A percentile compares a stretch with the other conserved stretches of the same genome.
Conservation (phyloP, 2,113 vertebrate species). For the Vidua macroura region DNA sequence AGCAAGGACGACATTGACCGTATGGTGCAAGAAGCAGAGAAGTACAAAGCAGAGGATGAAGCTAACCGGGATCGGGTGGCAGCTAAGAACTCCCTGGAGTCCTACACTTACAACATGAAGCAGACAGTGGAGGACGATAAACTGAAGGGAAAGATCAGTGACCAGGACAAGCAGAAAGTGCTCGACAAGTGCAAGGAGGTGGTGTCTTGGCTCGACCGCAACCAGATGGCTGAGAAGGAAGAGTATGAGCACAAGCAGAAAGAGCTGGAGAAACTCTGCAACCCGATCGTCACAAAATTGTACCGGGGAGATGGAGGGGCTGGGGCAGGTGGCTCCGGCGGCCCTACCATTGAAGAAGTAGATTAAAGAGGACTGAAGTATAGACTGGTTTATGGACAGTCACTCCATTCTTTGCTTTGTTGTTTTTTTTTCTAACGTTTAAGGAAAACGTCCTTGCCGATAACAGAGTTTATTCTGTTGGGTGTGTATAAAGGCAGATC, state of each 20-base stretch:
- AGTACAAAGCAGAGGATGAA: slow-evolving; percentile 82
- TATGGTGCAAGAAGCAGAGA: slow-evolving; percentile 83
- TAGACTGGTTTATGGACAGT: slow-evolving; percentile 63
- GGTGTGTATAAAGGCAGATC: slow-evolving; percentile 63
- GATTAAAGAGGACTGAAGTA: slow-evolving; percentile 68
- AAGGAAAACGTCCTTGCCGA: slow-evolving; percentile 67
- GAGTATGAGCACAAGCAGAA: slow-evolving; percentile 85
- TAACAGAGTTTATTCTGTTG: slow-evolving; percentile 66
- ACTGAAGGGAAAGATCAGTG: slow-evolving; percentile 80
- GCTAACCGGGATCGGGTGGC: slow-evolving; percentile 76
- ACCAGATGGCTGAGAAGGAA: slow-evolving; percentile 84
- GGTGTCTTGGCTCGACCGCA: slow-evolving; percentile 78
- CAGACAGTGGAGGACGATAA: slow-evolving; percentile 81
- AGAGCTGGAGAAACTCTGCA: slow-evolving; percentile 83
- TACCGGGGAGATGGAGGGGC: slow-evolving; percentile 77
- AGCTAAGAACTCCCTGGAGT: slow-evolving; percentile 80
- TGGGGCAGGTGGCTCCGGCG: slow-evolving; percentile 56
- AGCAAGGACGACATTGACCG: slow-evolving; percentile 84
- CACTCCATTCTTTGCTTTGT: slow-evolving; percentile 50
- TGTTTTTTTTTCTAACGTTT: slow-evolving; percentile 42
- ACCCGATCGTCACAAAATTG: slow-evolving; percentile 81
- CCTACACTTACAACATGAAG: slow-evolving; percentile 82
- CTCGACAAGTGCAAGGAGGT: slow-evolving; percentile 81
- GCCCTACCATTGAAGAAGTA: slow-evolving; percentile 83
- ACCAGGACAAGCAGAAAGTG: slow-evolving; percentile 79